Evolutionary conservation across 2,888 invertebrate species (phyloP).

Genomic region (Bombylius major): DNA sequence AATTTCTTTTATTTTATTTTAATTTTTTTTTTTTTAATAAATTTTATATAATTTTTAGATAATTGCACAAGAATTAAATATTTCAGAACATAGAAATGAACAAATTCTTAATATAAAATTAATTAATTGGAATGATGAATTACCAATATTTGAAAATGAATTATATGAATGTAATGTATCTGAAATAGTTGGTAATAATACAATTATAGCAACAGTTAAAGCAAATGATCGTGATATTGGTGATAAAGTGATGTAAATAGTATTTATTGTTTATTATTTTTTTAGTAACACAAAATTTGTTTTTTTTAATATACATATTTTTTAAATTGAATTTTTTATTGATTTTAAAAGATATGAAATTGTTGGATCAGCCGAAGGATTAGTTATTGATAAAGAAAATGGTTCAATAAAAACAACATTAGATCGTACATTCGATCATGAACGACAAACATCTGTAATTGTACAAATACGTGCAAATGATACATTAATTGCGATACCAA

Average conservation of each 20-base stretch:
- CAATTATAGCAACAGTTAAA: constrained; percentile 39
- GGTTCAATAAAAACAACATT: constrained; percentile 45
- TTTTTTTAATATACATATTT: no score
- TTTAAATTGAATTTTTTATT: no score
- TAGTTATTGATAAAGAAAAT: constrained; percentile 41
- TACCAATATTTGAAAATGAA: constrained; percentile 44
- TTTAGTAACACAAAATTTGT: not conserved
- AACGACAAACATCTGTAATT: constrained; percentile 43
- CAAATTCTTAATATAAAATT: constrained; percentile 41
- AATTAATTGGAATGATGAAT: constrained; percentile 58
- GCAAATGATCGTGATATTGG: constrained; percentile 51
- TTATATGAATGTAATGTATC: constrained; percentile 35
- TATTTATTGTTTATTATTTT: not conserved
- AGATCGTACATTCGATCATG: constrained; percentile 48
- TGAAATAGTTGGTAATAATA: constrained; percentile 44
- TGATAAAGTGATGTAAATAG: constrained; percentile 45
- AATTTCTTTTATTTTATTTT: not conserved
- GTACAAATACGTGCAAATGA: constrained; percentile 43
- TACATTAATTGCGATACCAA: constrained; percentile 33
- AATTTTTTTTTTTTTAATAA: not conserved
- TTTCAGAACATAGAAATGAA: constrained; percentile 26
- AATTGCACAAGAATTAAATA: constrained; percentile 26
- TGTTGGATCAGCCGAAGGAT: constrained; percentile 37
- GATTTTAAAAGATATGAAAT: constrained; percentile 39
- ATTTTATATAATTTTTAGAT: constrained; percentile 22